These are phyloP conservation scores for Campoletis sonorensis DNA, from an alignment of 1,140 invertebrate species.

Conservation along the genomic window DNA sequence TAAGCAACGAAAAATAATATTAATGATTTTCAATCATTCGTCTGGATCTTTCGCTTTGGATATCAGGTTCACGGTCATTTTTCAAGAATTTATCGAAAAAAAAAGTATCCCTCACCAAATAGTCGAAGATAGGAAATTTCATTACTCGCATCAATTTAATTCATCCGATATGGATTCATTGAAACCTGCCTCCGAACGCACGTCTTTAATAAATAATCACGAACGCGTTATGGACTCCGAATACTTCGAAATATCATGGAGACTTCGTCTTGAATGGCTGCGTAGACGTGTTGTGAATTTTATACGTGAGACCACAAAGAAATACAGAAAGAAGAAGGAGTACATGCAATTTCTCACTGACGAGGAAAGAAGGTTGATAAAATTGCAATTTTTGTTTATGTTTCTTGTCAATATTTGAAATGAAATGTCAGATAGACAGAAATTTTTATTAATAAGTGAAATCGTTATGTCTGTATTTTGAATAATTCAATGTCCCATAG, in stretches of 20 bases:
- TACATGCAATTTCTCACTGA: constrained; percentile 77
- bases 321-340: constrained; percentile 71
- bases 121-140: no score
- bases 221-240: constrained; percentile 63
- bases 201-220: constrained; percentile 42
- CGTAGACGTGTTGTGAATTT: constrained; percentile 62
- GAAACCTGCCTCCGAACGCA: constrained; percentile 50
- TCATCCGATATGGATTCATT: constrained; percentile 25
- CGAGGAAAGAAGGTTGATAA: constrained; percentile 76
- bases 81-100: neutral
- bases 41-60: no score
- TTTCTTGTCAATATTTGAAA: neutral
- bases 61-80: no score
- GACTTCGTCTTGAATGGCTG: constrained; percentile 63
- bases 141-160: no score
- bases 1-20: no score
- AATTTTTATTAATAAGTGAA: no score
- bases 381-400: constrained; percentile 16
- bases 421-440: no score
- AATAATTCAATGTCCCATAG: no score
- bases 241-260: constrained; percentile 72
- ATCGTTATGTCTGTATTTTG: no score
- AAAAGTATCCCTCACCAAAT: neutral
- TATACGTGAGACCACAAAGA: constrained; percentile 54
- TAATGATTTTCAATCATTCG: no score